Conservation (phyloP, 2,797 vertebrate genomes). For the Anabacerthia variegaticeps region DNA sequence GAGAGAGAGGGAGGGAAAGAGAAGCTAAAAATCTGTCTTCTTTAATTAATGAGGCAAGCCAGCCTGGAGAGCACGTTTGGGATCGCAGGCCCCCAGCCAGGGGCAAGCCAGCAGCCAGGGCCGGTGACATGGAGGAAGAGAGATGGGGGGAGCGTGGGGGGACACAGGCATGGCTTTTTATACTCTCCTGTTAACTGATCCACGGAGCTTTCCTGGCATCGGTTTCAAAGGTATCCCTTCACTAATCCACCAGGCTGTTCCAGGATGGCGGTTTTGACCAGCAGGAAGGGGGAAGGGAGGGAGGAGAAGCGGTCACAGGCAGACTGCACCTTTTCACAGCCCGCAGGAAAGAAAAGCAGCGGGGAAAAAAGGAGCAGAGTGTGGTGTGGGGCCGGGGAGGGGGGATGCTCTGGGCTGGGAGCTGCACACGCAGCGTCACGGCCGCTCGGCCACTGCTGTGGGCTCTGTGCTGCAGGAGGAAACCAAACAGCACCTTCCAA, state of each 20-base stretch:
- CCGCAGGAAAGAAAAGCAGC: slow-evolving; percentile 13
- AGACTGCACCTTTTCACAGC: slow-evolving; percentile 65
- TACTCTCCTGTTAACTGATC: slow-evolving; percentile 70
- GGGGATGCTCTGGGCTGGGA: neutral
- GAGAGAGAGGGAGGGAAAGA: neutral
- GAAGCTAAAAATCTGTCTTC: slow-evolving; percentile 68
- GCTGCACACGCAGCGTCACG: neutral
- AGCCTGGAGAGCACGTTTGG: slow-evolving; percentile 63
- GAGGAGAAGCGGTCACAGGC: slow-evolving; percentile 39
- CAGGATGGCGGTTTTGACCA: slow-evolving; percentile 69
- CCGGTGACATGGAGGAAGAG: slow-evolving; percentile 59
- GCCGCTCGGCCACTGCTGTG: neutral
- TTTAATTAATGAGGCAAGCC: slow-evolving; percentile 69
- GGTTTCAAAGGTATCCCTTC: slow-evolving; percentile 72
- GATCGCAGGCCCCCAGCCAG: slow-evolving; percentile 64
- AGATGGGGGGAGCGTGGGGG: slow-evolving; percentile 41
- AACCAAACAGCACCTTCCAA: slow-evolving; percentile 8
- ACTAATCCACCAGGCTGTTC: slow-evolving; percentile 65
- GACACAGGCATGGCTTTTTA: slow-evolving; percentile 64
- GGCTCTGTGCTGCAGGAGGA: neutral
- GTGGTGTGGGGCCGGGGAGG: neutral
- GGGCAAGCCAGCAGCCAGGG: slow-evolving; percentile 39
- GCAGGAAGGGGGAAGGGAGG: slow-evolving; percentile 65
- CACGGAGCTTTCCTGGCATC: slow-evolving; percentile 70
- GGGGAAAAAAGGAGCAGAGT: neutral